Evolutionary conservation across 2,113 vertebrate species (phyloP), one percentile per base, ranked within the genome.

Genomic region (Gavialis gangeticus): DNA sequence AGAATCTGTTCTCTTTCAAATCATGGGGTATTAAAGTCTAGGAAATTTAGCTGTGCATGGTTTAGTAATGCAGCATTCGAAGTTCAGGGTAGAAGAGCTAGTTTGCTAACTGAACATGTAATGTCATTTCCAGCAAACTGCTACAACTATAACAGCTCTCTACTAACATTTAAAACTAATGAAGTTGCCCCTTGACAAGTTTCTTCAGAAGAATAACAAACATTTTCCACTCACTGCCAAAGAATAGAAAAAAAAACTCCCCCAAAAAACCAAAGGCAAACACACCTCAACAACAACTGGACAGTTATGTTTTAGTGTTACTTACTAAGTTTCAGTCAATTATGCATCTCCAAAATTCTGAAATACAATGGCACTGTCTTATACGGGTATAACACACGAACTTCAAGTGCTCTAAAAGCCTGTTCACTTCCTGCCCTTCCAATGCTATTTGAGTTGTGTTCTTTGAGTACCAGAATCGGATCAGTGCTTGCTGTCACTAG

Each of bases 391-490:
- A 46, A 46, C 46, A 46, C 46, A 46, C 7, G 9, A 46, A 46
- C 46, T 46, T 46, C 46, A 46, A 46, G 46, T 46, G 46, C 46
- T 46, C 30, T 85, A 79, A 58, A 80, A 18, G 57, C 80, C 73
- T 64, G 77, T 55, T 76, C 60, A 30, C 69, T 71, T 24, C 34
- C 21, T 46, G 34, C 34, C 69, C 69, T 71, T 37, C 19, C 4
- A 1, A 21, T 46, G 37, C 54, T 56, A 56, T 22, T 22, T 83
- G 22, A 55, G 54, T 55, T 69, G 64, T 82, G 55, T 27, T n/a
- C 13, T 85, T 60, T 28, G 24, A 93, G 93, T 62, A 91, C 54
- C 79, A 85, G 37, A 94, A 81, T 95, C 62, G 90, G 81, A 91
- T 89, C 80, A 86, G 82, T 59, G 34, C 85, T 83, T 79, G 28